Percentiles rank a stretch among this genome's conserved stretches.
These are phyloP conservation scores for Xiphorhynchus erythropygius DNA, from an alignment of 2,797 vertebrate species.

Conservation along the genomic window DNA sequence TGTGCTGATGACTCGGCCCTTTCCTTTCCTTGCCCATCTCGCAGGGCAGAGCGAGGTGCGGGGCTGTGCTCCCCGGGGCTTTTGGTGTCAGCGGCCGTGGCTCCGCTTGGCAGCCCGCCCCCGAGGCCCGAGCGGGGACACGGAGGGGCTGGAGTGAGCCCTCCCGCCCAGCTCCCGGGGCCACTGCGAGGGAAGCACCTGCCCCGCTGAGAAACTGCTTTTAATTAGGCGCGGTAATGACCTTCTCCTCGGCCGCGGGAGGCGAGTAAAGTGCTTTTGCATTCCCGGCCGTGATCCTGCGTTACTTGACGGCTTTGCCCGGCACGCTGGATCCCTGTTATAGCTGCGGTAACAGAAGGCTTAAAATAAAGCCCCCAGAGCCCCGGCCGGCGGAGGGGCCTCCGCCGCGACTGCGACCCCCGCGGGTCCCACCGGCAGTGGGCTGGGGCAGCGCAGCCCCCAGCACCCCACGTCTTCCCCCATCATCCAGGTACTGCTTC, in stretches of 20 bases:
- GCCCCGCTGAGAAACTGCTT: background rate
- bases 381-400: background rate
- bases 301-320: background rate
- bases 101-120: fast-evolving
- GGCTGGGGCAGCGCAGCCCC: background rate
- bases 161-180: background rate
- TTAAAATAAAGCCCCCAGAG: background rate
- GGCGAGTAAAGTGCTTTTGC: background rate
- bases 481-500: too few species aligned
- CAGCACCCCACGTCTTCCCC: background rate
- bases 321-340: background rate
- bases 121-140: background rate
- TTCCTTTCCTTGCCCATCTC: background rate
- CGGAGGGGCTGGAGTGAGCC: background rate
- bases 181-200: background rate
- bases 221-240: background rate
- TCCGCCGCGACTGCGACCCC: background rate
- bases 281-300: background rate
- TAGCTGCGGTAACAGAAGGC: background rate
- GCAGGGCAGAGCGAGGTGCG: background rate
- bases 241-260: background rate
- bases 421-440: background rate
- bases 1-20: background rate
- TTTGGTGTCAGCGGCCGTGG: background rate
- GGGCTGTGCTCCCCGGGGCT: background rate